Evolutionary conservation across 2,113 vertebrate species (phyloP), one percentile per base, ranked within the genome.

Genomic region (Proterorhinus semilunaris): DNA sequence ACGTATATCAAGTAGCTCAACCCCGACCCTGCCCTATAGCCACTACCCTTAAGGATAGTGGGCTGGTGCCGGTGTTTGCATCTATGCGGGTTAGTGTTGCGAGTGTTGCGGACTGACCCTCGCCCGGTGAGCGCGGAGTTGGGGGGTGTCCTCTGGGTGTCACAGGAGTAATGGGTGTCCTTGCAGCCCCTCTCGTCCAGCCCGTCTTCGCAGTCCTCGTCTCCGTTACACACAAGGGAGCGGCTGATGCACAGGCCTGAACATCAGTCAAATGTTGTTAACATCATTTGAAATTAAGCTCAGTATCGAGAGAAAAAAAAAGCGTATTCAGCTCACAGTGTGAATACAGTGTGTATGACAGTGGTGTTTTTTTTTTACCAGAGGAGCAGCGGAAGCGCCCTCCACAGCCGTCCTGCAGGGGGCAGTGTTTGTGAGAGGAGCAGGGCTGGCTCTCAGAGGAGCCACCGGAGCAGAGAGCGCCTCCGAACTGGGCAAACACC

Each of bases 121-220:
- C 81, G 66, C 85, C 96, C 97, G 10, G 94, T 96, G 13, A 96
- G 79, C 44, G 96, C 95, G 43, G 94, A 90, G 72, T 95, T 96
- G 0, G 94, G 95, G 62, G 96, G 95, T 0, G 92, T 88, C 81
- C 93, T 94, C 44, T 94, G 76, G 0, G 71, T 68, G 61, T 95
- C 92, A 81, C 96, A 98, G 0, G 89, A 80, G 52, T 69, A 83
- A 0, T 43, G 91, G 11, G 51, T 77, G 57, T 21, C 49, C 71
- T 89, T 74, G 57, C 96, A 98, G 54, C 0, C 62, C 64, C 91
- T 92, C 86, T 98, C 97, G 74, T 98, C 97, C 49, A 94, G 81
- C 7, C 95, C 95, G 47, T 95, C 94, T 47, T 95, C 94, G 86
- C 97, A 98, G 80, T 98, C 97, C 42, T 96, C 92, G 90, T 98